These are phyloP conservation scores for Anguilla pacifica DNA, from an alignment of 2,797 vertebrate genomes.

Conservation along the genomic window DNA sequence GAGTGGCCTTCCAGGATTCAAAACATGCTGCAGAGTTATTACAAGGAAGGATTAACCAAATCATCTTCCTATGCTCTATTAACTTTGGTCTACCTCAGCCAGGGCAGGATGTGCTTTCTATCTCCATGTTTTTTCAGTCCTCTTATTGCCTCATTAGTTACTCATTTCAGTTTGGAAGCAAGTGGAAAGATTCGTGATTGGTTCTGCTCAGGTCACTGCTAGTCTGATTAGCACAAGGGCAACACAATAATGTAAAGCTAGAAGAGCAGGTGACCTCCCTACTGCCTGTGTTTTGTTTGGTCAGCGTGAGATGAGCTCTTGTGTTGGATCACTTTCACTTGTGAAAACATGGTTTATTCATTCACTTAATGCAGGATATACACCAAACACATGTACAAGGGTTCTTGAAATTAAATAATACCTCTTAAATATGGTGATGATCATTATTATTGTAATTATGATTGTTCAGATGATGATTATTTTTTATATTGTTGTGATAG, in stretches of 20 bases:
- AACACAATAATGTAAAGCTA: slow-evolving; percentile 38
- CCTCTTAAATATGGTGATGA: background rate
- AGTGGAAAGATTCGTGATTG: slow-evolving; percentile 29
- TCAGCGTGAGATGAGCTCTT: background rate
- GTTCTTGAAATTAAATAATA: background rate
- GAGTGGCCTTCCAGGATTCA: slow-evolving; percentile 69
- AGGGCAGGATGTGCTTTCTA: slow-evolving; percentile 25
- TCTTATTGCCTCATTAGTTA: slow-evolving; percentile 34
- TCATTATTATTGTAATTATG: background rate
- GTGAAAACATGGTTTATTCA: background rate
- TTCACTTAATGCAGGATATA: background rate
- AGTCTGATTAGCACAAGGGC: background rate
- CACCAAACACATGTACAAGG: background rate
- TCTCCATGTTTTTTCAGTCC: slow-evolving; percentile 46
- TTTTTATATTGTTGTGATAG: background rate
- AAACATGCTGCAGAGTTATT: slow-evolving; percentile 65
- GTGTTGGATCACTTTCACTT: background rate
- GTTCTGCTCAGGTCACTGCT: slow-evolving; percentile 24
- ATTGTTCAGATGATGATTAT: background rate
- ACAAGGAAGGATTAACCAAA: slow-evolving; percentile 71
- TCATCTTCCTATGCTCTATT: slow-evolving; percentile 64
- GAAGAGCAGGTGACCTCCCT: slow-evolving; percentile 22
- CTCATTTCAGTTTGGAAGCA: slow-evolving; percentile 16
- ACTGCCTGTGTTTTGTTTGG: background rate
- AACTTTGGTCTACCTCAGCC: slow-evolving; percentile 47